These are phyloP conservation scores for Anthoscopus minutus DNA, from an alignment of 2,113 vertebrate genomes.

Conservation along the genomic window DNA sequence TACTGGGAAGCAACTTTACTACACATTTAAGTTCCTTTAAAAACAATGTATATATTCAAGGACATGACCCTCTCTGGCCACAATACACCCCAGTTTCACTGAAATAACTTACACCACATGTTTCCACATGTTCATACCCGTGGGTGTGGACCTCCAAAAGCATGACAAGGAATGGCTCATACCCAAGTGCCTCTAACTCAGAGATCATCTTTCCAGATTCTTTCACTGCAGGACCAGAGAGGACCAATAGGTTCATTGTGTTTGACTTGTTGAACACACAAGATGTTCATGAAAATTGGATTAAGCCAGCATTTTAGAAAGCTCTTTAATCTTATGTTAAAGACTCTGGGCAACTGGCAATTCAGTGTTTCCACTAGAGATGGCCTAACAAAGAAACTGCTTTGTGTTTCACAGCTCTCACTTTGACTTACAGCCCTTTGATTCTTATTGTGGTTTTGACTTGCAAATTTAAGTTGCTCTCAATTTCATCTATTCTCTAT, in stretches of 20 bases:
- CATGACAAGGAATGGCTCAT: not conserved
- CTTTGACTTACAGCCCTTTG: not conserved
- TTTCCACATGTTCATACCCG: not conserved
- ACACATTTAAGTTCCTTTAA: not conserved
- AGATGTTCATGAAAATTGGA: constrained; percentile 48
- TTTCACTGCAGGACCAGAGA: not conserved
- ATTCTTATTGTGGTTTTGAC: not conserved
- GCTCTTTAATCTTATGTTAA: constrained; percentile 43
- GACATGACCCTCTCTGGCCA: not conserved
- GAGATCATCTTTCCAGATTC: not conserved
- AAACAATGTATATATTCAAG: too few species aligned
- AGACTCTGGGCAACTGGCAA: not conserved
- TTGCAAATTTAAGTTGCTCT: not conserved
- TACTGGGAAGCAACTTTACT: not conserved
- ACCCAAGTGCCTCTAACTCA: not conserved
- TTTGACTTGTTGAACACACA: constrained; percentile 55
- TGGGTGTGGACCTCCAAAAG: not conserved
- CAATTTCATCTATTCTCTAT: not conserved
- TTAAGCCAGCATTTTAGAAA: constrained; percentile 49
- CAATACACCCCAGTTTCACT: not conserved
- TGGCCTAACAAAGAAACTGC: not conserved
- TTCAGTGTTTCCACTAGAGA: not conserved
- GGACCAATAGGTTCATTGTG: constrained; percentile 5
- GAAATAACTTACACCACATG: not conserved
- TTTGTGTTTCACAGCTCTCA: not conserved